Percentiles rank a stretch among this genome's conserved stretches.
Conservation (phyloP, 2,113 vertebrate genomes). For the Tursiops truncatus region DNA sequence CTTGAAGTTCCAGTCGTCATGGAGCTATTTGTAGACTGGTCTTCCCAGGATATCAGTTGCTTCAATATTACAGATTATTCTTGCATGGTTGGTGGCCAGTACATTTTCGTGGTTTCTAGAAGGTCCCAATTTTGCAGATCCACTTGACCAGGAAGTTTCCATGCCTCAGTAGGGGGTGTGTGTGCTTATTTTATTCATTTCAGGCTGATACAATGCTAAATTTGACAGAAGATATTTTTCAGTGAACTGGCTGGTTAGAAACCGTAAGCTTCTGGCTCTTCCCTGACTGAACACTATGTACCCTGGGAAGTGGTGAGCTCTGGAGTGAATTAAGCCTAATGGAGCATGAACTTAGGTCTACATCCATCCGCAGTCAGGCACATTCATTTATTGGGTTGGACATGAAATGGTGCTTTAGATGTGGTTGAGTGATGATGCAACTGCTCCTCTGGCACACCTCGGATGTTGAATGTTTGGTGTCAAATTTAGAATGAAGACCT, state of each 20-base stretch:
- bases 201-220: background rate
- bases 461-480: conserved; percentile 7
- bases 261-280: background rate
- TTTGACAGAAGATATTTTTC: conserved; percentile 36
- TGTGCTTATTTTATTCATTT: background rate
- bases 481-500: conserved; percentile 22
- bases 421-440: background rate
- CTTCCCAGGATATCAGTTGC: background rate
- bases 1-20: background rate
- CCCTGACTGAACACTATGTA: background rate
- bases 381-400: conserved; percentile 26
- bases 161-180: background rate
- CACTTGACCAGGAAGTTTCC: background rate
- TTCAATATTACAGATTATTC: background rate
- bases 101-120: background rate
- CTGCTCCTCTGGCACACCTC: background rate
- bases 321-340: conserved; percentile 43
- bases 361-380: conserved; percentile 39
- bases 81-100: background rate
- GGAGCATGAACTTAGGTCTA: conserved; percentile 33
- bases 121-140: background rate
- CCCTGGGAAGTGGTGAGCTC: conserved; percentile 42
- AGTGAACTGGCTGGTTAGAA: conserved; percentile 1
- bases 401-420: background rate
- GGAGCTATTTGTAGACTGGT: background rate